Evolutionary conservation across 2,113 vertebrate species (phyloP), one percentile per base, ranked within the genome.

Genomic region (Puffinus mauretanicus): DNA sequence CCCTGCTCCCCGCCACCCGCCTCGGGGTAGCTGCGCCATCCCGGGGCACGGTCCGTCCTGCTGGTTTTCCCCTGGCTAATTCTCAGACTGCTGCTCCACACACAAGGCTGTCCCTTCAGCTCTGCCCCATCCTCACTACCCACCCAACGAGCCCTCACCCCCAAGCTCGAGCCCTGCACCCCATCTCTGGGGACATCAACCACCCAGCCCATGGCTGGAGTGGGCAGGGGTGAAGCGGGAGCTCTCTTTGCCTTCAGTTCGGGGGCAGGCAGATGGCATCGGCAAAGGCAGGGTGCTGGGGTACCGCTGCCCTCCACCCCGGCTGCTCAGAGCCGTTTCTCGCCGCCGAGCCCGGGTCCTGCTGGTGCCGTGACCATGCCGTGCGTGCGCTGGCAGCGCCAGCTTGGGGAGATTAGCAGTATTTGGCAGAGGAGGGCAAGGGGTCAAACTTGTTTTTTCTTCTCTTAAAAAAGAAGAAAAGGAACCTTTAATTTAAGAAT

Each of bases 401-500:
- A 0, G 32, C 79, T 10, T 11, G 11, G 46, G 57, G 55, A 90
- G 90, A 90, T 93, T 83, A 93, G 79, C 42, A 88, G 94, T 88
- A 80, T 94, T 95, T 94, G 82, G 87, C 75, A 93, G 71, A 77
- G 75, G 44, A 95, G 88, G 42, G 67, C 60, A 88, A 88, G 55
- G 70, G 92, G 67, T 94, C 78, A 92, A 58, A 65, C 70, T 90
- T 83, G 58, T 22, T 93, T 94, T 91, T 77, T 73, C 40, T 82
- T 80, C 65, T 67, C 17, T 64, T 82, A 34, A 71, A 87, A 83
- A 85, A 64, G 19, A 96, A 88, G 89, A 55, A 92, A 93, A 81
- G n/a, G 38, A 78, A 84, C 42, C 11, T 93, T 93, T 85, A 93
- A 95, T 96, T 95, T 94, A 88, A 79, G 66, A 93, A 85, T 57